Percentiles rank a stretch among this genome's conserved stretches.
phyloP scores from a whole-genome alignment of 2,113 vertebrate genomes.

The Coptodon bakossiorum region DNA sequence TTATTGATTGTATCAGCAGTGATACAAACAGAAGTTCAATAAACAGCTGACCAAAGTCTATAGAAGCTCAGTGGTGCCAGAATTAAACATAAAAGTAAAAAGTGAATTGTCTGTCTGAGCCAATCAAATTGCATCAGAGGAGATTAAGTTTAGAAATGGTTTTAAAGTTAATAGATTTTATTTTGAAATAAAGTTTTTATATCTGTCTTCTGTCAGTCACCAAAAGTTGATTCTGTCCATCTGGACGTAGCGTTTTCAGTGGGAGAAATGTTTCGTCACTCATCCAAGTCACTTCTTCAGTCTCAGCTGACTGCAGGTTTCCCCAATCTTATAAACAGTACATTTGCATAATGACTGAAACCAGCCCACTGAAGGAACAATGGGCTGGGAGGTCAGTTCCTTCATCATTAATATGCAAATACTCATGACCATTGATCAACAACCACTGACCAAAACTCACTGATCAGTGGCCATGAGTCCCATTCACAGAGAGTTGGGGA shows the following conservation, averaged over 20 bases:
- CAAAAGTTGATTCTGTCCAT: background rate
- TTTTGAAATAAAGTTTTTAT: background rate
- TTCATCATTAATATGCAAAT: background rate
- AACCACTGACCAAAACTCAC: too few relatives aligned
- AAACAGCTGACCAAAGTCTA: background rate
- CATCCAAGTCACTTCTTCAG: background rate
- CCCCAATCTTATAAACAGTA: background rate
- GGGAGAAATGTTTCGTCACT: background rate
- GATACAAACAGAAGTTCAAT: background rate
- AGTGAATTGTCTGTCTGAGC: background rate
- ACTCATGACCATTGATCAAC: background rate
- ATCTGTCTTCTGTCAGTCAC: background rate
- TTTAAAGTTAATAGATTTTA: background rate
- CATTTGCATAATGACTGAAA: background rate
- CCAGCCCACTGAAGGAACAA: background rate
- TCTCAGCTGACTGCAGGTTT: background rate
- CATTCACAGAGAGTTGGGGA: background rate
- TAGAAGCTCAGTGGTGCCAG: background rate
- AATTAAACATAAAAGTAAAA: background rate
- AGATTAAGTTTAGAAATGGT: background rate
- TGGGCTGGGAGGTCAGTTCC: too few relatives aligned
- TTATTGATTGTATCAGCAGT: background rate
- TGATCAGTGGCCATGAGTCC: accelerated
- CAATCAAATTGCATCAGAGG: background rate
- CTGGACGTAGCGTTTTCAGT: background rate